Conservation (phyloP, 2,113 vertebrate genomes). For the Phylloscopus whistleri region DNA sequence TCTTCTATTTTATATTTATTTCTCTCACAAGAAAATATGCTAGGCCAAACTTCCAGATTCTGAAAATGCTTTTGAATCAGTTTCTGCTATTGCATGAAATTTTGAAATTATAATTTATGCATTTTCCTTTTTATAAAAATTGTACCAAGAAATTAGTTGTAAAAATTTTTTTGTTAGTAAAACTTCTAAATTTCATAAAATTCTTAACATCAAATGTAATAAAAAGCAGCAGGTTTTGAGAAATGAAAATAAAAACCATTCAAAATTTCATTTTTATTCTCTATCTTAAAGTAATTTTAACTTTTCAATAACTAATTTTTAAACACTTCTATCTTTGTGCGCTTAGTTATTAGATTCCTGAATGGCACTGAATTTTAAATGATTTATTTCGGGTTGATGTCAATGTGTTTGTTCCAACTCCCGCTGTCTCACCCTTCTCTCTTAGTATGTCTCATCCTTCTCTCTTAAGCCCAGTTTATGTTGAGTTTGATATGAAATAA, state of each 20-base stretch:
- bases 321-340: neutral
- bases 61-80: neutral
- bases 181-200: neutral
- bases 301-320: neutral
- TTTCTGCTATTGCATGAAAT: neutral
- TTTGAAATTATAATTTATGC: neutral
- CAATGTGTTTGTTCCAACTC: neutral
- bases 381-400: neutral
- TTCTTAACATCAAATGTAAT: neutral
- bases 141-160: neutral
- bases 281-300: neutral
- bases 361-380: neutral
- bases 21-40: neutral
- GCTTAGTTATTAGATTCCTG: neutral
- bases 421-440: neutral
- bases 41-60: neutral
- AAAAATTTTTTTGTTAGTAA: neutral
- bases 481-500: neutral
- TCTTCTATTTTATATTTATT: neutral
- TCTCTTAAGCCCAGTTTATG: neutral
- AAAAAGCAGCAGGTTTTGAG: neutral
- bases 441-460: neutral
- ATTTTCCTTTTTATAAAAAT: neutral
- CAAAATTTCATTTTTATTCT: neutral
- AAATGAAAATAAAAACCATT: neutral